Evolutionary conservation across 2,113 vertebrate species (phyloP).

Genomic region (Neopipo cinnamomea): DNA sequence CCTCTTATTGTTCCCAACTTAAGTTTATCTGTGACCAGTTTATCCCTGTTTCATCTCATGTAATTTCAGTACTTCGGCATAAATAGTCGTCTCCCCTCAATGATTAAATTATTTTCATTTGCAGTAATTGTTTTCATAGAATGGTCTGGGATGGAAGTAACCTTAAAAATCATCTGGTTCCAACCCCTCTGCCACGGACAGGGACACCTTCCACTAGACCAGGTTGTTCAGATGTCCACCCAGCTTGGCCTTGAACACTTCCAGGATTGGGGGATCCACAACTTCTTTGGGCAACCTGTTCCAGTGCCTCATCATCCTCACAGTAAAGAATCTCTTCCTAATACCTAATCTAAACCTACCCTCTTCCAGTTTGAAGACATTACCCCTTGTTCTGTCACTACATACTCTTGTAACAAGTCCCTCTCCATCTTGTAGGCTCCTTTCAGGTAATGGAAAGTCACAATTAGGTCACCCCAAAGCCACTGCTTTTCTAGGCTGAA

Average conservation of each 20-base stretch:
- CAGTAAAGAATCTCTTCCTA: background rate
- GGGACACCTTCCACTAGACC: too few relatives aligned
- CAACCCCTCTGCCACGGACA: background rate
- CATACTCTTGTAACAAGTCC: background rate
- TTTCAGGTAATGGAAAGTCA: background rate
- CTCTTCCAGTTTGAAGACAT: background rate
- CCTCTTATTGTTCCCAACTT: background rate
- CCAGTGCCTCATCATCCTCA: background rate
- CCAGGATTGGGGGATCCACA: background rate
- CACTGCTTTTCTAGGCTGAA: background rate
- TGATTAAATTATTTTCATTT: background rate
- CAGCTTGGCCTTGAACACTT: rapidly evolving
- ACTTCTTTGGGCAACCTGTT: background rate
- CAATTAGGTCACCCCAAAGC: background rate
- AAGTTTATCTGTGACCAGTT: background rate
- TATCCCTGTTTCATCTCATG: background rate
- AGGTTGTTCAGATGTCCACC: background rate
- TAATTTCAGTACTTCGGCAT: background rate
- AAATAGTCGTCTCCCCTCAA: background rate
- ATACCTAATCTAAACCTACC: background rate
- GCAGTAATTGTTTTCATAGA: background rate
- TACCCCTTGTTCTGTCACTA: background rate
- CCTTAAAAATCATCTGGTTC: background rate
- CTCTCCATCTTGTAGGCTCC: background rate
- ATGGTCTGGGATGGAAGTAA: background rate